Evolutionary conservation across 2,113 vertebrate species (phyloP).

Genomic region (Mustelus asterias): DNA sequence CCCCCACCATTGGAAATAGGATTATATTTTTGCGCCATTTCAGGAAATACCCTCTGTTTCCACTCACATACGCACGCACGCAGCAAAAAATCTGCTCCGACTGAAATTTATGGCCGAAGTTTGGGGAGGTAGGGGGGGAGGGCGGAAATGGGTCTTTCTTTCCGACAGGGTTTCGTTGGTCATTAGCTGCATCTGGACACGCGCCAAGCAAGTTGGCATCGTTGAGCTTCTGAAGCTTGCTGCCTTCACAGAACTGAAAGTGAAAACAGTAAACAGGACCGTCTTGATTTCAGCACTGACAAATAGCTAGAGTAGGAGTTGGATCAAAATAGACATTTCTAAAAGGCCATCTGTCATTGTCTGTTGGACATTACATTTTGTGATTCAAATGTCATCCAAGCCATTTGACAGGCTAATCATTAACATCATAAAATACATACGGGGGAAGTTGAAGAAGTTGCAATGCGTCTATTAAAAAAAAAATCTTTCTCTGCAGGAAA

Average conservation of each 20-base stretch:
- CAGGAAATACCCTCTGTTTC: not conserved
- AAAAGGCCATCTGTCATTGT: constrained; percentile 1
- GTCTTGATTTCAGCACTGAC: not conserved
- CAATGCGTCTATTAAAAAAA: not conserved
- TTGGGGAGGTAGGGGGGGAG: not conserved
- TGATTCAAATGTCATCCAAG: not conserved
- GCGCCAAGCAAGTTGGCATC: not conserved
- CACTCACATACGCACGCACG: not conserved
- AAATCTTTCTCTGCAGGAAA: not conserved
- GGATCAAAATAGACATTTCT: not conserved
- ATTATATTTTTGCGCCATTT: not conserved
- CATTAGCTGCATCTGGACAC: not conserved
- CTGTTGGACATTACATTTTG: not conserved
- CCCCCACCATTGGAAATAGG: not conserved
- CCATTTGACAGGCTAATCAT: not conserved
- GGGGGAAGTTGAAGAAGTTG: not conserved
- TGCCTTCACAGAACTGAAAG: not conserved
- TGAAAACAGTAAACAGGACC: not conserved
- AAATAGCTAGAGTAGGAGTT: not conserved
- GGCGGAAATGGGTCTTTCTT: not conserved
- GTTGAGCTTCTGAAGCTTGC: not conserved
- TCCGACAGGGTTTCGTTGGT: not conserved
- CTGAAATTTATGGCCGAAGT: not conserved
- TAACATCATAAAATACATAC: constrained; percentile 1
- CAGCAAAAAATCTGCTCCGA: not conserved